Conservation (phyloP, 2,797 vertebrate genomes). For the Anguilla pacifica region DNA sequence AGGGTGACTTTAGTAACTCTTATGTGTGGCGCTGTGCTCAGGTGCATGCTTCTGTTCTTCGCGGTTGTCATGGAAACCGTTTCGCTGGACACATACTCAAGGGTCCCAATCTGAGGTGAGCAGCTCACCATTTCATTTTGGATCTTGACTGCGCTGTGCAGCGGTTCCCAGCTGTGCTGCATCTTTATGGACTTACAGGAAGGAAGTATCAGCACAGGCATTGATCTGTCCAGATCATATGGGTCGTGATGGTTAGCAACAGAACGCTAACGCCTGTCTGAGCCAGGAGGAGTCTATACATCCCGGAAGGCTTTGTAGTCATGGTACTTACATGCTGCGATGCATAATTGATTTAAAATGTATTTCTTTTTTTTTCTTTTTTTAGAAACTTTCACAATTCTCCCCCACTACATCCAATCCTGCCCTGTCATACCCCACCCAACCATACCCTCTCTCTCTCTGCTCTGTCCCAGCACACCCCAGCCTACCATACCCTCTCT, state of each 20-base stretch:
- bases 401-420: no score
- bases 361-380: no score
- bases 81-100: slow-evolving; percentile 77
- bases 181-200: background rate
- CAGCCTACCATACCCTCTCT: no score
- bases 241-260: background rate
- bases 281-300: background rate
- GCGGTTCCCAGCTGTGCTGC: background rate
- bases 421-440: no score
- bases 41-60: background rate
- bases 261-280: background rate
- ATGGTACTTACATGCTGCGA: background rate
- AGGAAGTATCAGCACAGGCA: background rate
- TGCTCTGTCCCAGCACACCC: no score
- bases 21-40: background rate
- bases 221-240: background rate
- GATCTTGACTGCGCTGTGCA: background rate
- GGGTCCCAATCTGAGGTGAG: slow-evolving; percentile 72
- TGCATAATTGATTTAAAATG: no score
- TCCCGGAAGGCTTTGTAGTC: background rate
- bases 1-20: background rate
- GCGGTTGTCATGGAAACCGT: slow-evolving; percentile 75
- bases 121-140: slow-evolving; percentile 22
- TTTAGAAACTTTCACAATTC: no score
- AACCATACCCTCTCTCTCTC: no score